Conservation (phyloP, 1,140 invertebrate genomes). For the Drosophila ironensis region DNA sequence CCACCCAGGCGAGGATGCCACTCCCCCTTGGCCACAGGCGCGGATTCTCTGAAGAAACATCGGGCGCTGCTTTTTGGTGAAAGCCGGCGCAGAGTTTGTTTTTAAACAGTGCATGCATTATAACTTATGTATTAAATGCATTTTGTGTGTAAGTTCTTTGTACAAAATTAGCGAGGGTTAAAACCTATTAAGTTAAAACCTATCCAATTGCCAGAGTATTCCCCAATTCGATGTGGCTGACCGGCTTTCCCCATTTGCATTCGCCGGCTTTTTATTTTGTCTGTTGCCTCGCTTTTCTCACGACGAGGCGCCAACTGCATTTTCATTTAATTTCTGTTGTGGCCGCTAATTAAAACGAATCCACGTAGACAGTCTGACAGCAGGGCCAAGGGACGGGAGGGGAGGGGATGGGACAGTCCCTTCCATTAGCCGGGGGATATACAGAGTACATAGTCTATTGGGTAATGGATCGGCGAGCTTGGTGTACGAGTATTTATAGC, state of each 20-base stretch:
- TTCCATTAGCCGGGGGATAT: slow-evolving; percentile 30
- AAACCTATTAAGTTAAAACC: no score
- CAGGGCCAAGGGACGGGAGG: background rate
- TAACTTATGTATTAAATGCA: no score
- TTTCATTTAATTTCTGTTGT: slow-evolving; percentile 41
- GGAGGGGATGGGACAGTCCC: background rate
- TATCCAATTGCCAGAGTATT: no score
- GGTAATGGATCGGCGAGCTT: slow-evolving; percentile 27
- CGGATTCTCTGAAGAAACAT: background rate
- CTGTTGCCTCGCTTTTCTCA: slow-evolving; percentile 42
- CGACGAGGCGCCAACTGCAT: slow-evolving; percentile 39
- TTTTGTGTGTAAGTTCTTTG: no score
- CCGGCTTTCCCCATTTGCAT: background rate
- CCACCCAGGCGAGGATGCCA: slow-evolving; percentile 58
- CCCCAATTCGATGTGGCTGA: no score
- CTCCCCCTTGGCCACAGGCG: background rate
- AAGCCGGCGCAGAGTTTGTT: slow-evolving; percentile 26
- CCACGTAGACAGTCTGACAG: slow-evolving; percentile 31
- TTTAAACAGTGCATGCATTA: background rate
- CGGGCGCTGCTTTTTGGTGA: slow-evolving; percentile 28
- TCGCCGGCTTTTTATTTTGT: background rate
- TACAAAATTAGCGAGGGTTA: no score
- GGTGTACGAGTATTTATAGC: slow-evolving; percentile 28
- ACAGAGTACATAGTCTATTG: no score
- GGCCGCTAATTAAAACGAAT: slow-evolving; percentile 72